Evolutionary conservation across 2,113 vertebrate species (phyloP), one percentile per base, ranked within the genome.

Genomic region (Elgaria multicarinata): DNA sequence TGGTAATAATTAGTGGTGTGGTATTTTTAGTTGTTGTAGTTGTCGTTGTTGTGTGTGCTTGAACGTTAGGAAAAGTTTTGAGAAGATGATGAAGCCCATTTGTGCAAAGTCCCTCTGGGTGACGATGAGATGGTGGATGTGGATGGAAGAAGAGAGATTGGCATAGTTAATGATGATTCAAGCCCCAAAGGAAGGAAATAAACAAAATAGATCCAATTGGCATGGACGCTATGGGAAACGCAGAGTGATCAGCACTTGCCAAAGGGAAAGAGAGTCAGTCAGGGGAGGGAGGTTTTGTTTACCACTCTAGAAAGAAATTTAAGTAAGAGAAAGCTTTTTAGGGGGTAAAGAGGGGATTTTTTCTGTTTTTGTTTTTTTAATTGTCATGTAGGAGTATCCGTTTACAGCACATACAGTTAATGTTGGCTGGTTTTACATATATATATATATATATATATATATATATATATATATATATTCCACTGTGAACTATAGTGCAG

Each of bases 281-380:
- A 95, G 62, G 85, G 92, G 86, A 96, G 86, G 92, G 86, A 89
- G 64, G 84, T 93, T 93, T 93, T 93, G 85, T 94, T 96, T 94
- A 93, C 94, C 95, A 91, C 89, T 94, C 94, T 94, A 93, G 93
- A 92, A 92, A 86, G 91, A 88, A 83, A 36, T 89, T 91, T 88
- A 94, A 95, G 94, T 87, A 94, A 93, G 92, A 78, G 93, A 94
- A 93, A 88, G 55, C 82, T 55, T 85, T 78, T 89, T 85, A 89
- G 82, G 82, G 82, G 88, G 88, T 89, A 92, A 87, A 84, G 75
- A 62, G 91, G 90, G n/a, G 16, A 24, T 7, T 2, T 28, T 2
- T 28, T 93, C 92, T n/a, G n/a, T n/a, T n/a, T n/a, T n/a, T n/a
- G n/a, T 94, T 92, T 75, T 91, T 93, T 85, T 76, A 82, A 10